Conservation (phyloP, 2,888 invertebrate genomes). For the Thalpophila matura region DNA sequence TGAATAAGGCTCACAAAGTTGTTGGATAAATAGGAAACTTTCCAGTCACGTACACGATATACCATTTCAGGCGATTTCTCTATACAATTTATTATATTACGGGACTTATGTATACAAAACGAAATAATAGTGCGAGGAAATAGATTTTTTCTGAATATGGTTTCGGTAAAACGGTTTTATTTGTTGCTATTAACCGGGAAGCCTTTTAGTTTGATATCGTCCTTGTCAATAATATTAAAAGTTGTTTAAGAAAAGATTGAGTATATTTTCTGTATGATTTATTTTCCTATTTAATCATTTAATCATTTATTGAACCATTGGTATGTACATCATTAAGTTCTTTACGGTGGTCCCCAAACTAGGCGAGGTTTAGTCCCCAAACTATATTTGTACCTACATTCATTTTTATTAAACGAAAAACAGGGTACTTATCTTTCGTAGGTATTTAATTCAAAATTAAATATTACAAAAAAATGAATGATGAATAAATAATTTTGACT, state of each 20-base stretch:
- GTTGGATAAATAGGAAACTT: conserved; percentile 66
- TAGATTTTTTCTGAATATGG: conserved; percentile 50
- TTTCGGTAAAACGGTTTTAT: conserved; percentile 47
- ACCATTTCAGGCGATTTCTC: conserved; percentile 75
- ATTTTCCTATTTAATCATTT: background rate
- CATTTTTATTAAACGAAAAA: no score
- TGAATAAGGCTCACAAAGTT: conserved; percentile 52
- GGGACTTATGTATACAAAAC: conserved; percentile 58
- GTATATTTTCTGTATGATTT: background rate
- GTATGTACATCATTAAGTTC: no score
- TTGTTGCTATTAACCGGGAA: conserved; percentile 29
- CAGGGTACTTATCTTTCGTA: no score
- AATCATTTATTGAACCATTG: no score
- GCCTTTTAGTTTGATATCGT: conserved; percentile 28
- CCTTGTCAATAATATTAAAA: conserved; percentile 4
- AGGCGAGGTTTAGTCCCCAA: no score
- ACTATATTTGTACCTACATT: no score
- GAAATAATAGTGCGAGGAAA: conserved; percentile 54
- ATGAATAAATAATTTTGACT: no score
- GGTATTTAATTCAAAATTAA: no score
- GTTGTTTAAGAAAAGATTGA: background rate
- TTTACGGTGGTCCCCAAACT: no score
- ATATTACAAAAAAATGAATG: no score
- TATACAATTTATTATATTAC: conserved; percentile 73
- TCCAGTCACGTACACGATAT: conserved; percentile 75